Base-by-base conservation (phyloP, 2,113 vertebrate species). In the Chroicocephalus ridibundus region DNA sequence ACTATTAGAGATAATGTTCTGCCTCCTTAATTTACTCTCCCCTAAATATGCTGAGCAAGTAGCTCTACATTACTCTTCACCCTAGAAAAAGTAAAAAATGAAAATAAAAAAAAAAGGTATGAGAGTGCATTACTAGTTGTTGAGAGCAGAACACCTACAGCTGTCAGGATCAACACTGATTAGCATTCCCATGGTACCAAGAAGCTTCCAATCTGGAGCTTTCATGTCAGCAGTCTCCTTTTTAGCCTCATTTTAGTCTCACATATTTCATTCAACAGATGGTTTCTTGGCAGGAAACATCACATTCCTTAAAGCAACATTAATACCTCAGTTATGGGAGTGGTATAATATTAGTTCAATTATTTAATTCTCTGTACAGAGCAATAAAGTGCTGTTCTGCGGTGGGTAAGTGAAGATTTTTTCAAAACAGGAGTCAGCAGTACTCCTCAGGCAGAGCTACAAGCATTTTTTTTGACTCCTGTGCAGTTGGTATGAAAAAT, bases 101-200 rank as follows among this genome's bases (percentile, higher is more conserved):
- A 32, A 61, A 69, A 94, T 25, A 49, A 61, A 79, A 38, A 38
- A 82, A 90, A 80, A 89, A 89, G 62, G 42, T 92, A 76, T 79
- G 44, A 82, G 47, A 79, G 25, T 49, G 10, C 8, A 1, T 66
- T 94, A 62, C 79, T 88, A n/a, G 31, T 49, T 88, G 58, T 80
- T 86, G 55, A 55, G 68, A 76, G 32, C 61, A 82, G 90, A 93
- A 94, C 69, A 95, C 77, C 47, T 94, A 94, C 88, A 68, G 34
- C 86, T 95, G 88, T 91, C 93, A 96, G 80, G 88, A 88, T 86
- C 86, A 90, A 96, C 85, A 93, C 55, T 86, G 92, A 90, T 95
- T 84, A 88, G 61, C 90, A 93, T 88, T 95, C 91, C 86, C 80
- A 68, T 68, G 72, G 52, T 75, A 90, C 31, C 36, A 82, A 62